Base-by-base conservation (phyloP, 2,113 vertebrate genomes). In the Lophotis ruficrista region DNA sequence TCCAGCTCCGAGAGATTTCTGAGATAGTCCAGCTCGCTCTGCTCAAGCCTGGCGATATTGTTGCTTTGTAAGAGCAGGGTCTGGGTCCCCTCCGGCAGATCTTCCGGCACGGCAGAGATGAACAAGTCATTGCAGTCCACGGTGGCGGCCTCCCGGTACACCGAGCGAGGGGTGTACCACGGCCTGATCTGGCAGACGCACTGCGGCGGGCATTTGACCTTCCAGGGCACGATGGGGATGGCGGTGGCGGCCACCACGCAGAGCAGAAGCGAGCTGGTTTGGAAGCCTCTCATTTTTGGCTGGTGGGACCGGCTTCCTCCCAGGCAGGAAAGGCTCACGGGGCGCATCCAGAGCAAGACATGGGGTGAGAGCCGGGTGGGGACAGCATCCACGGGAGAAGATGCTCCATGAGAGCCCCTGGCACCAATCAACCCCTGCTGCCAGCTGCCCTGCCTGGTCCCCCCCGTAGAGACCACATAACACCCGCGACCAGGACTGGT, bases 81-180 rank as follows among this genome's bases (percentile, higher is more conserved):
- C 95, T 99, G 99, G 0, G 99, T 99, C 83, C 98, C 98, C 2
- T 65, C 68, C 0, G 99, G 99, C 80, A 99, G 96, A 3, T 84
- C 94, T 0, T 91, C 65, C 3, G 99, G 99, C 68, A 99, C 98
- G 2, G 97, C 50, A 3, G 98, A 97, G 93, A 99, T 95, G 90
- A 99, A 98, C 18, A 99, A 97, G 97, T 99, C 98, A 57, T 99
- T 99, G 98, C 99, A 99, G 97, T 99, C 99, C 96, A 99, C 99
- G 0, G 99, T 99, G 82, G 98, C 97, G 14, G 99, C 99, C 96
- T 99, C 99, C 0, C 98, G 98, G 96, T 99, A 99, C 38, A 98
- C 97, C 0, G 99, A 99, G 69, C 99, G 98, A 5, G 99, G 98
- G 2, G 99, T 99, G 89, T 99, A 99, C 99, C 99, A 99, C 1